Evolutionary conservation across 2,888 invertebrate species (phyloP).

Genomic region (Melieria picta): DNA sequence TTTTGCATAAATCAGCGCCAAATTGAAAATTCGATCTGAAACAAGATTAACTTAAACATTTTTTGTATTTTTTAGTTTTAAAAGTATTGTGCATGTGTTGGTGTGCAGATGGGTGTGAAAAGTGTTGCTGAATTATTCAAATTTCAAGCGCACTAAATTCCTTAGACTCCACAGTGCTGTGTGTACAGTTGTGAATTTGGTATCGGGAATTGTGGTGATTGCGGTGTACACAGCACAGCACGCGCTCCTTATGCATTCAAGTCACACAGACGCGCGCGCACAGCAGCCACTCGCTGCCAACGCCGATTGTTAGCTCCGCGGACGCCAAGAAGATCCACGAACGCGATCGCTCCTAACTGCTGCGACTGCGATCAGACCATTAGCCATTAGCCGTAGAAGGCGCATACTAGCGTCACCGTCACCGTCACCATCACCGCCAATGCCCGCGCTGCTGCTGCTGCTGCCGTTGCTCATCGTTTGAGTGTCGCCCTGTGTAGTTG

Average conservation of each 20-base stretch:
- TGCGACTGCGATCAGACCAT: slow-evolving; percentile 5
- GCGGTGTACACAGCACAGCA: background rate
- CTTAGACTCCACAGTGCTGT: background rate
- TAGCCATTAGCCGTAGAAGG: slow-evolving; percentile 11
- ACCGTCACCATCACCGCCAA: no score
- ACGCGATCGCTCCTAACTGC: background rate
- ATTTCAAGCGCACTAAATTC: background rate
- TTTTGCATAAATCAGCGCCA: no score
- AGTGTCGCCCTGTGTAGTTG: background rate
- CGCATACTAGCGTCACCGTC: background rate
- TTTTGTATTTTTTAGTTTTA: no score
- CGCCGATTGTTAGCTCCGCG: background rate
- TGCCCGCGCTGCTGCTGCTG: background rate
- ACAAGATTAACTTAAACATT: no score
- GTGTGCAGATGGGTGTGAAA: background rate
- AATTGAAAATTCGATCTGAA: no score
- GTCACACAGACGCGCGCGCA: background rate
- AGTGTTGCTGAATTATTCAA: slow-evolving; percentile 6
- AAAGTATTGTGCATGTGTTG: no score
- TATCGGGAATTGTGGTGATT: background rate
- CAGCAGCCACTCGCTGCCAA: background rate
- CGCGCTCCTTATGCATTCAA: background rate
- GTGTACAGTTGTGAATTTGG: background rate
- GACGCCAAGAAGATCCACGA: background rate
- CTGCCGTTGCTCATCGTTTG: background rate